phyloP scores from a whole-genome alignment of 2,888 invertebrate species.

The Apodemia hepburni region DNA sequence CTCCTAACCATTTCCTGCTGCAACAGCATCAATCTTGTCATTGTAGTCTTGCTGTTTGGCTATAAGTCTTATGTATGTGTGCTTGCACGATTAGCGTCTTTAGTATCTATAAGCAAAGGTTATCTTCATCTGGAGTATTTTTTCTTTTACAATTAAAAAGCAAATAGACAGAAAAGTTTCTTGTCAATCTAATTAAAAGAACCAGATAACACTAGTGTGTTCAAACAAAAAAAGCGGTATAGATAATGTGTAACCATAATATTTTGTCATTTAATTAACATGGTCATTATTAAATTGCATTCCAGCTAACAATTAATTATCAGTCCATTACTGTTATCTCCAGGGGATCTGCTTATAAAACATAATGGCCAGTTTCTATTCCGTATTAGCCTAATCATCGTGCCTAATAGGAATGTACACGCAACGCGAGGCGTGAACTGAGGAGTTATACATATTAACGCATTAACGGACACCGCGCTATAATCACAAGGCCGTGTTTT shows the following conservation, averaged over 20 bases:
- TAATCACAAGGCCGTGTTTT: constrained; percentile 9
- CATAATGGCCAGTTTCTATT: constrained; percentile 30
- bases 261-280: constrained; percentile 21
- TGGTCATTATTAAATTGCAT: constrained; percentile 24
- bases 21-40: too few species aligned
- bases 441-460: constrained; percentile 39
- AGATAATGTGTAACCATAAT: neutral
- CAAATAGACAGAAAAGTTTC: too few species aligned
- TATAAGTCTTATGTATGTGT: too few species aligned
- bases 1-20: too few species aligned
- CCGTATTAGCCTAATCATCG: constrained; percentile 28
- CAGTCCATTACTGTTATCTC: constrained; percentile 1
- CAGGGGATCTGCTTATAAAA: constrained; percentile 21
- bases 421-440: constrained; percentile 41
- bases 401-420: constrained; percentile 45
- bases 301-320: constrained; percentile 29
- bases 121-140: too few species aligned
- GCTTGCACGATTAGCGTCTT: too few species aligned
- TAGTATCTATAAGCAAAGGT: too few species aligned
- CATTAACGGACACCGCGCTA: constrained; percentile 33
- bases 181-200: too few species aligned
- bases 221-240: too few species aligned
- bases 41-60: too few species aligned
- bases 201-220: too few species aligned
- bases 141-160: too few species aligned